Percentiles rank a stretch among this genome's conserved stretches.
Evolutionary conservation across 1,140 invertebrate species (phyloP).

Genomic region (Drosophila seguyi): DNA sequence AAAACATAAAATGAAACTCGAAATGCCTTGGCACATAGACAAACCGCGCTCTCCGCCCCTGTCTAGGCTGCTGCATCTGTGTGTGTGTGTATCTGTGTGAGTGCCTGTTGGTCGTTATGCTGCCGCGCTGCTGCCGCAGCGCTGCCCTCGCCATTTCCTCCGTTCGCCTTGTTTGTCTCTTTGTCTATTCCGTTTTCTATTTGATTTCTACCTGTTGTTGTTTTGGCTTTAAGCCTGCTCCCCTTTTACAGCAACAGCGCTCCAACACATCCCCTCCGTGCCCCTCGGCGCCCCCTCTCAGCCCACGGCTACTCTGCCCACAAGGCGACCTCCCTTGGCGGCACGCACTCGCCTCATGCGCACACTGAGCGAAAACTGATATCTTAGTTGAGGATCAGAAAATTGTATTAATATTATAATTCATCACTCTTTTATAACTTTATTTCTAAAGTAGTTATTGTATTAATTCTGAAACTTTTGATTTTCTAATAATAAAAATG

Average conservation of each 20-base stretch:
- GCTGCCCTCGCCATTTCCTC: constrained; percentile 59
- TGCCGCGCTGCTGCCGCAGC: constrained; percentile 53
- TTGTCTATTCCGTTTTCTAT: constrained; percentile 83
- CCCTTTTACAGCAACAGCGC: constrained; percentile 55
- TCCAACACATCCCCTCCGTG: constrained; percentile 8
- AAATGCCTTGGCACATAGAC: constrained; percentile 82
- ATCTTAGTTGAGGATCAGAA: neutral
- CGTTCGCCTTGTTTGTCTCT: constrained; percentile 64
- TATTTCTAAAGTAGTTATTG: too few species aligned
- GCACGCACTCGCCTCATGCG: constrained; percentile 55
- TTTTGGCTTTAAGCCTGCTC: constrained; percentile 77
- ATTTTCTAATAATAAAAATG: too few species aligned
- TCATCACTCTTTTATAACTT: too few species aligned
- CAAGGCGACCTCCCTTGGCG: constrained; percentile 15
- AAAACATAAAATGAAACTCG: constrained; percentile 84
- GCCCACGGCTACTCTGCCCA: constrained; percentile 7
- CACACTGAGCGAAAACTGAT: constrained; percentile 13
- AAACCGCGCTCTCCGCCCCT: constrained; percentile 65
- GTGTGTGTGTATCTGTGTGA: constrained; percentile 23
- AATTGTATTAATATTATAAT: neutral
- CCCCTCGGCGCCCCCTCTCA: constrained; percentile 2
- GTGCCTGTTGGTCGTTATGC: constrained; percentile 63
- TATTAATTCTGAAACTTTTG: too few species aligned
- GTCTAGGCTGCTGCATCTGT: constrained; percentile 13
- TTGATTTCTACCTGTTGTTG: constrained; percentile 83